Conservation (phyloP, 2,113 vertebrate species). For the Onychostoma macrolepis region DNA sequence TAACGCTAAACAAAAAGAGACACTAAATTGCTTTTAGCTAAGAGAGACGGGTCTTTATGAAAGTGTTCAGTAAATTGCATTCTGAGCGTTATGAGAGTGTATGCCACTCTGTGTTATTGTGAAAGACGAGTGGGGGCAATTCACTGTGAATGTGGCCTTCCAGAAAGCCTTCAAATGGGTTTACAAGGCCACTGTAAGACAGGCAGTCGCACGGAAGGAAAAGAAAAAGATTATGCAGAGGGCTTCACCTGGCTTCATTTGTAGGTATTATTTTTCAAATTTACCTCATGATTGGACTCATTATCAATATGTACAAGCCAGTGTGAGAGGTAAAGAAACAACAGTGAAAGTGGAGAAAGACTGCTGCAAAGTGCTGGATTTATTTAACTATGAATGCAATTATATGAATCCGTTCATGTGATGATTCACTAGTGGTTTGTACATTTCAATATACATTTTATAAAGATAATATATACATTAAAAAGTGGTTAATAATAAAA, state of each 20-base stretch:
- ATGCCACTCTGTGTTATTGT: slow-evolving; percentile 55
- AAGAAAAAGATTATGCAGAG: slow-evolving; percentile 74
- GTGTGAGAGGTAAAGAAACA: slow-evolving; percentile 61
- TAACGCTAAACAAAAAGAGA: slow-evolving; percentile 55
- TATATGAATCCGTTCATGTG: neutral
- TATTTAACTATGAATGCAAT: neutral
- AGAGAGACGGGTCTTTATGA: slow-evolving; percentile 49
- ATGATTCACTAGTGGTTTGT: neutral
- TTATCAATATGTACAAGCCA: slow-evolving; percentile 83
- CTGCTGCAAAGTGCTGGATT: too few species aligned
- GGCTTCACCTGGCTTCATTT: slow-evolving; percentile 87
- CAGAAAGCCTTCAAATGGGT: slow-evolving; percentile 49
- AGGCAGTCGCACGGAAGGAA: neutral
- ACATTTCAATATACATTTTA: neutral
- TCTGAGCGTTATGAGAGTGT: slow-evolving; percentile 51
- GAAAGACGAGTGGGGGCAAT: slow-evolving; percentile 51
- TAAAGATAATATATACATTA: too few species aligned
- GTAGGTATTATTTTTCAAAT: slow-evolving; percentile 88
- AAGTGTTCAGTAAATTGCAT: slow-evolving; percentile 57
- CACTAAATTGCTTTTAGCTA: slow-evolving; percentile 58
- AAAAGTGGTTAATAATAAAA: too few species aligned
- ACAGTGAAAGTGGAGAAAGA: slow-evolving; percentile 19
- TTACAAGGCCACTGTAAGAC: slow-evolving; percentile 36
- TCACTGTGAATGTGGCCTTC: slow-evolving; percentile 51
- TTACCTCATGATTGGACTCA: slow-evolving; percentile 88